A percentile compares a stretch with the other conserved stretches of the same genome.
phyloP scores from a whole-genome alignment of 2,888 invertebrate species.

The Nemapogon koenigi region DNA sequence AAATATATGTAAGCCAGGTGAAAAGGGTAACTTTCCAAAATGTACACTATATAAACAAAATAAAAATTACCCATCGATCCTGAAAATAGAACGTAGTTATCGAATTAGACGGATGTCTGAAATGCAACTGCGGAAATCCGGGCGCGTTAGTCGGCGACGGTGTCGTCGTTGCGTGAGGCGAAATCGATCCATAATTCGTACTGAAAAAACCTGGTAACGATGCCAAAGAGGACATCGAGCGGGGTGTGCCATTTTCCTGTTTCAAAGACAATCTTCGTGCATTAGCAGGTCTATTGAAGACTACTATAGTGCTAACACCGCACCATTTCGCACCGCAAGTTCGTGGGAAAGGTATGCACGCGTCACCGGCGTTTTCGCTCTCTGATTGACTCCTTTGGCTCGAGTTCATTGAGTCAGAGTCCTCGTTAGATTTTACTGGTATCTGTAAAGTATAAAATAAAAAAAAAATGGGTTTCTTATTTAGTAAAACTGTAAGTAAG shows the following conservation, averaged over 20 bases:
- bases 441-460: slow-evolving; percentile 37
- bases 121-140: slow-evolving; percentile 52
- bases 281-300: slow-evolving; percentile 80
- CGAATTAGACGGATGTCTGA: slow-evolving; percentile 63
- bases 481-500: too few species aligned
- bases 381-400: slow-evolving; percentile 56
- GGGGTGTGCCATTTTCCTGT: slow-evolving; percentile 79
- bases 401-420: slow-evolving; percentile 52
- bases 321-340: slow-evolving; percentile 95
- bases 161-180: slow-evolving; percentile 57
- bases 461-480: too few species aligned
- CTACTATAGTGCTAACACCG: slow-evolving; percentile 83
- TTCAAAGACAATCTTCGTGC: slow-evolving; percentile 70
- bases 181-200: slow-evolving; percentile 42
- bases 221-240: slow-evolving; percentile 53
- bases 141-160: slow-evolving; percentile 57
- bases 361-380: slow-evolving; percentile 67
- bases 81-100: slow-evolving; percentile 84
- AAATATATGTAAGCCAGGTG: too few species aligned
- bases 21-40: not conserved
- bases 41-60: not conserved
- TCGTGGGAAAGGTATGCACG: slow-evolving; percentile 91
- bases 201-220: slow-evolving; percentile 41
- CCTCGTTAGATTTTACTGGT: slow-evolving; percentile 62
- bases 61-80: slow-evolving; percentile 69